Evolutionary conservation across 92 coral and sea anemone genomes (phyloP).

Genomic region (Chrysogorgia sp.): DNA sequence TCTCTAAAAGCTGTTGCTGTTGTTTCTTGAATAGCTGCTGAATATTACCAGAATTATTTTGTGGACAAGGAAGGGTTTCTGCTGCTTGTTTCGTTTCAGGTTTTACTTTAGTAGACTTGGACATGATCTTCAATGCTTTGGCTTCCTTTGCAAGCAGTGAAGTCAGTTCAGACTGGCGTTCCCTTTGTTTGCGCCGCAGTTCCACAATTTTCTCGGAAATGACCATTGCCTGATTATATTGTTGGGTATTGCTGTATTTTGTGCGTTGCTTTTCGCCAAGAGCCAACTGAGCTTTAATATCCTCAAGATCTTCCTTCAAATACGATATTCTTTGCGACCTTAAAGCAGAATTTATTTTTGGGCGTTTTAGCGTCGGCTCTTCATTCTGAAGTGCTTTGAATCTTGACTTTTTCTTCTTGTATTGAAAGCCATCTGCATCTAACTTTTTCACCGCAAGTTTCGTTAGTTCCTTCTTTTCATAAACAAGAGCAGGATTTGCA

Average conservation of each 20-base stretch:
- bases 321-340: constrained; percentile 23
- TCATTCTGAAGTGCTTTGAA: constrained; percentile 27
- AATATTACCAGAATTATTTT: constrained; percentile 2
- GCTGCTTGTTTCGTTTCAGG: constrained; percentile 18
- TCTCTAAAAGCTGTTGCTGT: constrained; percentile 12
- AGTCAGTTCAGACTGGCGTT: constrained; percentile 28
- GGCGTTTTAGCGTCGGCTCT: constrained; percentile 33
- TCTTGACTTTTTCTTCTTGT: constrained; percentile 40
- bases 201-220: constrained; percentile 24
- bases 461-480: constrained; percentile 40
- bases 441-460: constrained; percentile 34
- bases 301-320: constrained; percentile 44
- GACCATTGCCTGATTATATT: constrained; percentile 39
- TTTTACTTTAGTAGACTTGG: background rate
- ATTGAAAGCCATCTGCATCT: constrained; percentile 25
- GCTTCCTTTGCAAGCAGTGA: constrained; percentile 27
- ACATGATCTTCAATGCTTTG: constrained; percentile 23
- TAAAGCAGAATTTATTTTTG: constrained; percentile 33
- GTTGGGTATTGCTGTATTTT: constrained; percentile 49
- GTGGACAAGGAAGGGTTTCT: background rate
- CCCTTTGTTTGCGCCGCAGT: constrained; percentile 19
- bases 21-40: constrained; percentile 8
- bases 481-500: constrained; percentile 11
- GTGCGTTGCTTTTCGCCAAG: constrained; percentile 40
- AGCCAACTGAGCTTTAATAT: constrained; percentile 37